phyloP scores from a whole-genome alignment of 2,888 invertebrate species.

The Tipula unca region DNA sequence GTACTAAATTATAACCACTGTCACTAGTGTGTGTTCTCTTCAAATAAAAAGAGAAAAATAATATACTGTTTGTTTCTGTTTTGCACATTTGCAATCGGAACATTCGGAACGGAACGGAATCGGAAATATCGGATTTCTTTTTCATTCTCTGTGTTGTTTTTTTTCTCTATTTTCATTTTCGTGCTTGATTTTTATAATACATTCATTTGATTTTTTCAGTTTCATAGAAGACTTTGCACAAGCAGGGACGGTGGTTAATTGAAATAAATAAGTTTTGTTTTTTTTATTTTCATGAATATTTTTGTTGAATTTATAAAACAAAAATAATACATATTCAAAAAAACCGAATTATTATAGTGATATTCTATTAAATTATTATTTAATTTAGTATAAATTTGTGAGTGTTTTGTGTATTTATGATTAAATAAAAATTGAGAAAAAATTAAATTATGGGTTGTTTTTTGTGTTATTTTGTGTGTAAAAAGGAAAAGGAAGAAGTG shows the following conservation, averaged over 20 bases:
- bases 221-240: neutral
- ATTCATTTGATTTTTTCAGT: neutral
- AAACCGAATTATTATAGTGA: neutral
- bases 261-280: neutral
- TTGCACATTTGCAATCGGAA: neutral
- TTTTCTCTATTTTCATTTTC: neutral
- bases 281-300: neutral
- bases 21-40: neutral
- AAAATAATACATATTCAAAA: neutral
- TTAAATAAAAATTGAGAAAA: neutral
- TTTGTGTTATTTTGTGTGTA: neutral
- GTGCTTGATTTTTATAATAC: neutral
- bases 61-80: neutral
- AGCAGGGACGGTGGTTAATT: neutral
- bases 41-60: neutral
- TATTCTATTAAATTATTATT: neutral
- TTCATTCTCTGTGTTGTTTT: neutral
- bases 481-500: constrained; percentile 14
- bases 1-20: neutral
- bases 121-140: neutral
- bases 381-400: neutral
- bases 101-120: too few species aligned
- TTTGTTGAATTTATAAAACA: neutral
- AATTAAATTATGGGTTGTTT: neutral
- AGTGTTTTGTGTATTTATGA: neutral